Evolutionary conservation across 2,113 vertebrate genomes (phyloP).

Genomic region (Oryzias woworae): DNA sequence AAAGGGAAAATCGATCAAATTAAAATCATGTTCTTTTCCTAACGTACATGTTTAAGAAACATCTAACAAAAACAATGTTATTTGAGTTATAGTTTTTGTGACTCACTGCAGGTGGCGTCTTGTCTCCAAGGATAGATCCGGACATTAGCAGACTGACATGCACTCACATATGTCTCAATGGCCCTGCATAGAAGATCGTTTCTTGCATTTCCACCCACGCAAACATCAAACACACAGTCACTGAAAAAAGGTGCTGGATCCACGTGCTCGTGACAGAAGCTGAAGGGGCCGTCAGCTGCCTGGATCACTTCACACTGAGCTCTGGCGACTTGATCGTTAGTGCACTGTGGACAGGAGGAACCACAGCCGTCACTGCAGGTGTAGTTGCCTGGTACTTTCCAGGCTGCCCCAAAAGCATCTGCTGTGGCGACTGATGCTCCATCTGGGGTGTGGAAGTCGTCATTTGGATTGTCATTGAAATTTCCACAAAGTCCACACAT

Average conservation of each 20-base stretch:
- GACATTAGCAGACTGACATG: conserved; percentile 65
- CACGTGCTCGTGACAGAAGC: conserved; percentile 51
- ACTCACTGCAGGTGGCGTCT: conserved; percentile 68
- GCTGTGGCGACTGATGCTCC: conserved; percentile 29
- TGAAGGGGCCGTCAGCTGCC: conserved; percentile 50
- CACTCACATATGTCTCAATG: conserved; percentile 51
- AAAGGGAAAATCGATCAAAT: neutral
- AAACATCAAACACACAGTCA: conserved; percentile 68
- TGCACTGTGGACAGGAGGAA: conserved; percentile 40
- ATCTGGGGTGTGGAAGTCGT: conserved; percentile 54
- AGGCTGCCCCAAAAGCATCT: conserved; percentile 40
- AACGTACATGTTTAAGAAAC: too few species aligned
- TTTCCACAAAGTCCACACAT: conserved; percentile 73
- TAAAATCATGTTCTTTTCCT: too few species aligned
- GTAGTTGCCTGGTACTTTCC: conserved; percentile 51
- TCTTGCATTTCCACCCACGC: conserved; percentile 33
- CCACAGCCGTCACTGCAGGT: conserved; percentile 42
- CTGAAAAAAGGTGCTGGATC: conserved; percentile 49
- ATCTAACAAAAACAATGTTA: too few species aligned
- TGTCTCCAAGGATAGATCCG: conserved; percentile 65
- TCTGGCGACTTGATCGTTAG: conserved; percentile 20
- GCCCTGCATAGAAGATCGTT: conserved; percentile 53
- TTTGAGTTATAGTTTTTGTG: neutral
- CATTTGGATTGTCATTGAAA: conserved; percentile 60
- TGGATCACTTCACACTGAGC: conserved; percentile 56